A percentile compares a stretch with the other conserved stretches of the same genome.
phyloP scores from a whole-genome alignment of 2,113 vertebrate species.

The Origma solitaria region DNA sequence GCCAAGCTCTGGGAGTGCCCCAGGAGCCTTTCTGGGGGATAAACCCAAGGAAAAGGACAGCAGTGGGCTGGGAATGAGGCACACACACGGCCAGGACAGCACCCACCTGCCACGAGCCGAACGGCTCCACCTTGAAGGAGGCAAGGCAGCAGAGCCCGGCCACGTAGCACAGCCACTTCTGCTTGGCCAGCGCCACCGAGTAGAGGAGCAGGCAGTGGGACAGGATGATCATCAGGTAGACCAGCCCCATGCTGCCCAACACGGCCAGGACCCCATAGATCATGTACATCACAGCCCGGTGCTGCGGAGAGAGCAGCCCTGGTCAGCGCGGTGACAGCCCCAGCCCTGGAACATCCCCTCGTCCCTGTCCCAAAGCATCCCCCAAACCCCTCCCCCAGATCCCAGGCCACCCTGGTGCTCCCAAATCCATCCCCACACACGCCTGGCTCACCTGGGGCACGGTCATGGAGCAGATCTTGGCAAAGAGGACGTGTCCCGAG shows the following conservation, averaged over 20 bases:
- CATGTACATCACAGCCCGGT: constrained; percentile 85
- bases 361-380: background rate
- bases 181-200: constrained; percentile 81
- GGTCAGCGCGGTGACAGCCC: background rate
- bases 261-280: constrained; percentile 83
- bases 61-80: fast-evolving
- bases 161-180: constrained; percentile 87
- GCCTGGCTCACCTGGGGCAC: constrained; percentile 82
- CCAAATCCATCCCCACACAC: fast-evolving
- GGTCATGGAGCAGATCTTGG: constrained; percentile 89
- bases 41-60: background rate
- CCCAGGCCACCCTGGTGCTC: background rate
- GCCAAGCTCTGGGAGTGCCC: background rate
- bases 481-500: constrained; percentile 90
- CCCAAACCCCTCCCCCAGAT: too few species aligned
- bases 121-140: constrained; percentile 90
- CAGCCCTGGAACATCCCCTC: background rate
- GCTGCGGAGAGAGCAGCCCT: constrained; percentile 59
- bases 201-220: constrained; percentile 90
- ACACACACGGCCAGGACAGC: fast-evolving
- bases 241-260: constrained; percentile 85
- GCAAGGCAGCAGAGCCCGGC: constrained; percentile 85
- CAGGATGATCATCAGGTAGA: constrained; percentile 85
- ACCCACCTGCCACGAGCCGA: constrained; percentile 90
- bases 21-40: background rate